Evolutionary conservation across 1,140 invertebrate species (phyloP).

Genomic region (Aphis craccivora): DNA sequence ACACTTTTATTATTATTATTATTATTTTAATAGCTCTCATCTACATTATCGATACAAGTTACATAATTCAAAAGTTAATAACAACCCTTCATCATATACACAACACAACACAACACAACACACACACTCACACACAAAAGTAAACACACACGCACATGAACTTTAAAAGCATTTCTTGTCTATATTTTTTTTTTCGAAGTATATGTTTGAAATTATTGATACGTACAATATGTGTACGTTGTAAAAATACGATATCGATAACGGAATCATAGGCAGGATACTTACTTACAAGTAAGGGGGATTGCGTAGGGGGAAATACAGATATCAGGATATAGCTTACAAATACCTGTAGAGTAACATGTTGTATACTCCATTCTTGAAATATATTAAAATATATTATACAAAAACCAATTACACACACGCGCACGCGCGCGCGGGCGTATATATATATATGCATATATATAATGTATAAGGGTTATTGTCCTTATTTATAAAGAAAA

Average conservation of each 20-base stretch:
- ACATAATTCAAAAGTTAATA: no score
- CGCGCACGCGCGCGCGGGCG: no score
- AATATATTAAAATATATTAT: background rate
- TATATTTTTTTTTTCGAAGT: background rate
- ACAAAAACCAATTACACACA: background rate
- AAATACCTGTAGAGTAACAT: background rate
- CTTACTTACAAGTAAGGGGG: no score
- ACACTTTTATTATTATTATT: background rate
- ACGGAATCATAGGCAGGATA: background rate
- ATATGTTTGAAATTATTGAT: background rate
- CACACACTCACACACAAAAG: background rate
- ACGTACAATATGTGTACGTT: background rate
- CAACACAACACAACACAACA: no score
- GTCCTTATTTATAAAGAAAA: no score
- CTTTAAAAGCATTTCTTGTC: background rate
- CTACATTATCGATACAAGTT: background rate
- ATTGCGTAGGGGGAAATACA: no score
- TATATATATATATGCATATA: background rate
- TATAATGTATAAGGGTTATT: background rate
- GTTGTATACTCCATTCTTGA: background rate
- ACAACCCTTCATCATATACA: no score
- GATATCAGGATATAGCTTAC: background rate
- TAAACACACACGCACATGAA: no score
- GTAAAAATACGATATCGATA: background rate
- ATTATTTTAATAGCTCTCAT: background rate